Percentiles rank a stretch among this genome's conserved stretches.
These are phyloP conservation scores for Monochamus alternatus DNA, from an alignment of 2,888 invertebrate genomes.

Conservation along the genomic window DNA sequence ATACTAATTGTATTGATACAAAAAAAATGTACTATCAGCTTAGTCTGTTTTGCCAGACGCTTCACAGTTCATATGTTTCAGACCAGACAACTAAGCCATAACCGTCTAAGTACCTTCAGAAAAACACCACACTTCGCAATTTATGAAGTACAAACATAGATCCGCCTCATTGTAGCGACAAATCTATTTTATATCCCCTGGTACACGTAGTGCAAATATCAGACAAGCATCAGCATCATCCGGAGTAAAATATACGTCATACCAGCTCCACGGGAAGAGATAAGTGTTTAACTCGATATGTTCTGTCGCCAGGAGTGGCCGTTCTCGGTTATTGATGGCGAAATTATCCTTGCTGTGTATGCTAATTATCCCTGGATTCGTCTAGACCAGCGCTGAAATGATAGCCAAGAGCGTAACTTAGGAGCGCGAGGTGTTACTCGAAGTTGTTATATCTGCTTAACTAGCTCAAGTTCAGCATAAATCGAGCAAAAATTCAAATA, in stretches of 20 bases:
- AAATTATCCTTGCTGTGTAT: constrained; percentile 62
- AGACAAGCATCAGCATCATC: constrained; percentile 59
- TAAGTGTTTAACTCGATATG: constrained; percentile 62
- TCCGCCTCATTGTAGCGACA: constrained; percentile 51
- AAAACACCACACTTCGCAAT: constrained; percentile 11
- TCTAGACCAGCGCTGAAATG: constrained; percentile 34
- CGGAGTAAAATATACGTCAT: constrained; percentile 62
- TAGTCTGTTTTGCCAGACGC: too few relatives aligned
- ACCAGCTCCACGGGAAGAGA: constrained; percentile 58
- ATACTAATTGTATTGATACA: too few relatives aligned
- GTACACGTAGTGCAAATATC: constrained; percentile 57
- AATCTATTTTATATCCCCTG: constrained; percentile 55
- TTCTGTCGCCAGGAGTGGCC: constrained; percentile 63
- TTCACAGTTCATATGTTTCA: constrained; percentile 22
- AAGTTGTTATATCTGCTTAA: not conserved
- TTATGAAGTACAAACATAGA: constrained; percentile 35
- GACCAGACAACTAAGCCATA: constrained; percentile 22
- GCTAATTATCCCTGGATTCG: constrained; percentile 48
- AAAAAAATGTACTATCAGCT: too few relatives aligned
- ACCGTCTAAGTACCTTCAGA: constrained; percentile 13
- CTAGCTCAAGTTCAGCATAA: not conserved
- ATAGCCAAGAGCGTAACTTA: constrained; percentile 19
- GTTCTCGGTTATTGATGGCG: constrained; percentile 63
- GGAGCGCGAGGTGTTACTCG: constrained; percentile 2
- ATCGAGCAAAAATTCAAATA: not conserved